Percentiles rank a stretch among this genome's conserved stretches.
Conservation (phyloP, 2,888 invertebrate species). For the Phorcus lineatus region DNA sequence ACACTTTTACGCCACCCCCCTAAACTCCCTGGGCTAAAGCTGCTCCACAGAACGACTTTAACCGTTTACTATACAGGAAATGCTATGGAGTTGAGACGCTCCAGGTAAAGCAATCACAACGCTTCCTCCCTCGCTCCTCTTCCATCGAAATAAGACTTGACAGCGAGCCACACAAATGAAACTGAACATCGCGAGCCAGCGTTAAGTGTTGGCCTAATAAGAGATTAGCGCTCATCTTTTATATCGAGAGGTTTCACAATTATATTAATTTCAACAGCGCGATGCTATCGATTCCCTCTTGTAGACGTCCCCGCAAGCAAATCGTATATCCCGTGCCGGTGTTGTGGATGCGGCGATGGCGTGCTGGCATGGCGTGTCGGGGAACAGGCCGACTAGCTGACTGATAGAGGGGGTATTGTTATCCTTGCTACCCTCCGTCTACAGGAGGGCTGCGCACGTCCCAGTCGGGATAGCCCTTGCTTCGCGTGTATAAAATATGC, state of each 20-base stretch:
- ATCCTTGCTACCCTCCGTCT: background rate
- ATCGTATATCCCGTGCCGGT: background rate
- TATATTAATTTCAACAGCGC: constrained; percentile 9
- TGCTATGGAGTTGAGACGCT: no score
- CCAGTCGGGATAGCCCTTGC: background rate
- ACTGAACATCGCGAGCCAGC: constrained; percentile 6
- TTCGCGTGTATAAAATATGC: constrained; percentile 28
- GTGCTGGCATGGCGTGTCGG: background rate
- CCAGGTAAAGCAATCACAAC: no score
- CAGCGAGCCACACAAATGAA: no score
- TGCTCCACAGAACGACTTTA: no score
- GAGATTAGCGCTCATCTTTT: constrained; percentile 11
- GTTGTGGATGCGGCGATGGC: background rate
- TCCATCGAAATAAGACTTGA: no score
- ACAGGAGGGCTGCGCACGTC: background rate
- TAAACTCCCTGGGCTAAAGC: no score
- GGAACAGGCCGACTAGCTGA: background rate
- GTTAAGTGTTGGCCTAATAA: constrained; percentile 1
- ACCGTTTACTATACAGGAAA: no score
- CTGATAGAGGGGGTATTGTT: background rate
- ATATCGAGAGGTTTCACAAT: background rate
- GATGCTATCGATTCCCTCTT: background rate
- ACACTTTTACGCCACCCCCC: no score
- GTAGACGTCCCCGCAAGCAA: background rate
- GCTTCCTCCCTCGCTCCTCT: no score